Base-by-base conservation (phyloP, 1,140 invertebrate genomes). In the Rhopalosiphum padi region DNA sequence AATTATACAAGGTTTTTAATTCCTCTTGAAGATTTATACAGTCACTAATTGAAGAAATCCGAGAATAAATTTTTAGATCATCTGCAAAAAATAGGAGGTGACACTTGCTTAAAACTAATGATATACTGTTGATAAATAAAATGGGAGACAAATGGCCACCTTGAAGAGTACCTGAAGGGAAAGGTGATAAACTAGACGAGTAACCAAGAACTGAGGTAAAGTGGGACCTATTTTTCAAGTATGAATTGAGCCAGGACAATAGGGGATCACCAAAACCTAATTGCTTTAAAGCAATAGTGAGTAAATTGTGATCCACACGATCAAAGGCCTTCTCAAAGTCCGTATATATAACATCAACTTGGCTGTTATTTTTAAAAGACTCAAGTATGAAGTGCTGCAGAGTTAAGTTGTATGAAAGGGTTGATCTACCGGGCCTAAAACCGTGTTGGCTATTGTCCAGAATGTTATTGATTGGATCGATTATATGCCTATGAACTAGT, bases 21-120 rank as follows among this genome's bases (percentile, higher is more conserved):
- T 82, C 77, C 35, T 82, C 35, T 82, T 82, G 77, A 82, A 82
- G 77, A 82, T 82, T 82, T 35, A 37, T 6, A 82, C 18, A 82
- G 18, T 82, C 35, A 82, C 77, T 37, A 82, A n/a, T n/a, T 82
- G 77, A 82, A 37, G 77, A 82, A 37, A 37, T 37, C 1, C 35
- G 35, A 82, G 77, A 82, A 82, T 82, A 37, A 37, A 82, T 82
- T 82, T 82, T 77, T 46, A 77, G 68, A 35, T 77, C 68, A 77
- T 77, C 9, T 15, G 77, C 77, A 83, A 41, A 41, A 37, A 83
- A 83, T 37, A 83, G 5, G 15, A 83, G 1, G n/a, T 83, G 77
- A 37, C 35, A 35, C 22, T 83, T 83, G 3, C 5, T 83, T 35
- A 83, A 37, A 83, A 83, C 82, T 7, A 83, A 22, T 83, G 21